Evolutionary conservation across 2,888 invertebrate species (phyloP), one percentile per base, ranked within the genome.

Genomic region (Epsilonema sp.): DNA sequence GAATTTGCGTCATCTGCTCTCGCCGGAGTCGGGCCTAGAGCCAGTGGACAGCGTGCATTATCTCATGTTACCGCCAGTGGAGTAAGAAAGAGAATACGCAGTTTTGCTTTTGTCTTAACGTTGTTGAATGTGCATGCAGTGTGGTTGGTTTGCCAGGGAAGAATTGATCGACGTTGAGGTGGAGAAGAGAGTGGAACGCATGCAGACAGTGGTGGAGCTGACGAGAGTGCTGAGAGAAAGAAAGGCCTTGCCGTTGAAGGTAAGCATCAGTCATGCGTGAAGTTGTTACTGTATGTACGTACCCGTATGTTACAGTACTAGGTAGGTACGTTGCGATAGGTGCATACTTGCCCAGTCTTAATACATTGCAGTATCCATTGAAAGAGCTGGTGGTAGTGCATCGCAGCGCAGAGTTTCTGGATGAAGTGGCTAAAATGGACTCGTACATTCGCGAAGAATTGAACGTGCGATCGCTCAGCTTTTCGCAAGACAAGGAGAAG

Each of bases 371-470:
- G 73, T 92, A 92, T 70, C 97, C 97, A 0, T 70, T 97, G 51
- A 85, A 84, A 20, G 90, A 92, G 70, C 77, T 94, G 56, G 79
- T 94, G n/a, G 79, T 94, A 4, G 82, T 97, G 55, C 85, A 90
- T 65, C 80, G 82, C 55, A 82, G 86, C 58, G 67, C 73, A 19
- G 71, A 76, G 37, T 80, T 80, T 56, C 73, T 94, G 49, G 70
- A 76, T 2, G 84, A 87, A 58, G 75, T 92, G 1, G 68, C 76
- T 49, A 77, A 78, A 1, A 70, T 97, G 40, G 74, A 86, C 60
- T 74, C 75, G 21, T 94, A 92, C 65, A 80, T 97, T 47, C 66
- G 82, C 13, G 83, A 84, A 65, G 97, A 99, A 69, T 72, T 94
- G 60, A 97, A 97, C 67, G 80, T 97, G 0, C 78, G 79, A 50